A percentile compares a stretch with the other conserved stretches of the same genome.
These are phyloP conservation scores for Drosophila subobscura DNA, from an alignment of 1,140 invertebrate genomes.

Conservation along the genomic window DNA sequence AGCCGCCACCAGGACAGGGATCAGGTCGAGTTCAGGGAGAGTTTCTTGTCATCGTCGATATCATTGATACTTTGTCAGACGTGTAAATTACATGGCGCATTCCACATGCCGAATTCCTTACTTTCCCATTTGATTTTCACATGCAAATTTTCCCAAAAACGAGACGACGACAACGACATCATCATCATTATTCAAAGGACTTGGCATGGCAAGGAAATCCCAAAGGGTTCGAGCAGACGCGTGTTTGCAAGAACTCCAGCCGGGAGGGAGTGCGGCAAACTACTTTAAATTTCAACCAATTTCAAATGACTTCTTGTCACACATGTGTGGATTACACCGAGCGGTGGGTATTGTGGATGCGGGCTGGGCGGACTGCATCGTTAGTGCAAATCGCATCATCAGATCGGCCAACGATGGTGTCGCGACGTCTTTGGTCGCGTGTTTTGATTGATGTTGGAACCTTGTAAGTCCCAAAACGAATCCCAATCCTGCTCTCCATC, in stretches of 20 bases:
- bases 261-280: conserved; percentile 39
- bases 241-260: conserved; percentile 28
- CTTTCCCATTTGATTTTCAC: conserved; percentile 57
- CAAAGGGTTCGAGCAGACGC: conserved; percentile 63
- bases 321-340: conserved; percentile 48
- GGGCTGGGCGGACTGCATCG: conserved; percentile 57
- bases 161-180: conserved; percentile 45
- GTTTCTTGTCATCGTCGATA: conserved; percentile 65
- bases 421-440: conserved; percentile 29
- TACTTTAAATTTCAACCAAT: conserved; percentile 81
- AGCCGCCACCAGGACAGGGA: conserved; percentile 14
- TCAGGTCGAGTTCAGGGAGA: conserved; percentile 13
- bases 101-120: conserved; percentile 70
- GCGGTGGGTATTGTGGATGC: neutral
- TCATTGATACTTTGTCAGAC: conserved; percentile 82
- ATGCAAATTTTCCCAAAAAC: conserved; percentile 69
- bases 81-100: conserved; percentile 80
- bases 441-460: conserved; percentile 76
- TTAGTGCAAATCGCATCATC: conserved; percentile 77
- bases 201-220: conserved; percentile 55
- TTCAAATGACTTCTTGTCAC: conserved; percentile 74
- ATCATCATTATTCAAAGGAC: conserved; percentile 79
- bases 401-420: conserved; percentile 20
- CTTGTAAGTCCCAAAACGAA: conserved; percentile 67
- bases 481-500: conserved; percentile 33